Conservation (phyloP, 2,888 invertebrate species). For the Lapara coniferarum region DNA sequence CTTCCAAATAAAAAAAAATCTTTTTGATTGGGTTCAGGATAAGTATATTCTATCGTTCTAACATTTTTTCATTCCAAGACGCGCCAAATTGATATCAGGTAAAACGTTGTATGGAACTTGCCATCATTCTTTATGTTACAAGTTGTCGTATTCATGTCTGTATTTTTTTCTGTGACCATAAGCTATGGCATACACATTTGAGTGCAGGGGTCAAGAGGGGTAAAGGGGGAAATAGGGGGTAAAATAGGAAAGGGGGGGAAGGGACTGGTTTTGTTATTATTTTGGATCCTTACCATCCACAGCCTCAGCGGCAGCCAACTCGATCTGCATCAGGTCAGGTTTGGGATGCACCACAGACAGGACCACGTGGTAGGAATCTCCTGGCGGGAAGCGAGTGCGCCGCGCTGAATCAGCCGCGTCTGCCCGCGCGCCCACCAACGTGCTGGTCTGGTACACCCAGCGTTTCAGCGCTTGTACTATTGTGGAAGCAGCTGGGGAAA, state of each 20-base stretch:
- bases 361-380: constrained; percentile 81
- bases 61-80: too few species aligned
- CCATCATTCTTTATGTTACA: too few species aligned
- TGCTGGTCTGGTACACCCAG: constrained; percentile 80
- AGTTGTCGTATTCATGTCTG: too few species aligned
- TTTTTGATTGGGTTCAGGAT: too few species aligned
- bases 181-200: too few species aligned
- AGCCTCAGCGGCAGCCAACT: constrained; percentile 87
- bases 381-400: constrained; percentile 66
- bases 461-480: constrained; percentile 78
- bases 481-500: constrained; percentile 70
- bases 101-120: too few species aligned
- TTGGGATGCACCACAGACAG: constrained; percentile 93
- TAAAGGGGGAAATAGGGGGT: background rate
- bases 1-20: too few species aligned
- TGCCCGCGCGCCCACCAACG: constrained; percentile 65
- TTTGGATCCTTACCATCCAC: constrained; percentile 82
- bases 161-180: too few species aligned
- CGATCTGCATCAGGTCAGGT: constrained; percentile 87
- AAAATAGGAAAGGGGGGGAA: too few species aligned
- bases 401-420: constrained; percentile 63
- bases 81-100: too few species aligned
- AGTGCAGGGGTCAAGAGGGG: background rate
- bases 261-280: background rate
- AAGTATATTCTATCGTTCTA: too few species aligned